Evolutionary conservation across 1,140 invertebrate genomes (phyloP).

Genomic region (Sycobia sp.): DNA sequence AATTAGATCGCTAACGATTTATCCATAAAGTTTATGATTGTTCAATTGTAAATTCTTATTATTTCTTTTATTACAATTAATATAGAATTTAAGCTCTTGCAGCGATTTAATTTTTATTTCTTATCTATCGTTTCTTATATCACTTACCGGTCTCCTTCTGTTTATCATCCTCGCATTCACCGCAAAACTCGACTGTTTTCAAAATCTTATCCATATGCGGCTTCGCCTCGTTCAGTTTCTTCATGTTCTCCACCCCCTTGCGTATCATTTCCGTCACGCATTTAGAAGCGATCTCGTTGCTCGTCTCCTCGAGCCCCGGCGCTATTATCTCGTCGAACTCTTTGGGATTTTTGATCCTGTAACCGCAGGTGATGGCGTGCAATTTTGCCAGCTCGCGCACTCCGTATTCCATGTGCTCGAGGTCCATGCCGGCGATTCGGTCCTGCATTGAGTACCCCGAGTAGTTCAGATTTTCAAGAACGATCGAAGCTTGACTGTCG

Average conservation of each 20-base stretch:
- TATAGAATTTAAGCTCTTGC: no score
- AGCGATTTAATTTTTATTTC: no score
- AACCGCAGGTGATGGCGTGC: slow-evolving; percentile 64
- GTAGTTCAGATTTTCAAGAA: slow-evolving; percentile 66
- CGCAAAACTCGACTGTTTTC: slow-evolving; percentile 43
- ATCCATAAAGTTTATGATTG: no score
- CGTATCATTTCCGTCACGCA: slow-evolving; percentile 50
- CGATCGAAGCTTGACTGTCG: slow-evolving; percentile 64
- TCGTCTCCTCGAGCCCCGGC: slow-evolving; percentile 34
- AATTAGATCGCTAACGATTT: no score
- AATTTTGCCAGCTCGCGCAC: slow-evolving; percentile 62
- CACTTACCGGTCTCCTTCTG: slow-evolving; percentile 1
- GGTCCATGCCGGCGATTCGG: slow-evolving; percentile 61
- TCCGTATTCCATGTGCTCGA: slow-evolving; percentile 59
- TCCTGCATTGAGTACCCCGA: slow-evolving; percentile 62
- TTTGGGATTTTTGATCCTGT: slow-evolving; percentile 61
- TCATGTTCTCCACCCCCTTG: slow-evolving; percentile 45
- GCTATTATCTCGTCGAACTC: slow-evolving; percentile 54
- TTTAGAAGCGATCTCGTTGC: slow-evolving; percentile 41
- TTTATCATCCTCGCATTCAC: slow-evolving; percentile 8
- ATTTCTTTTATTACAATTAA: no score
- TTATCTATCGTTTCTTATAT: not conserved
- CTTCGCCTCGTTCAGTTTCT: slow-evolving; percentile 42
- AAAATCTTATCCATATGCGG: slow-evolving; percentile 42
- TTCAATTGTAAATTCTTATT: no score